phyloP scores from a whole-genome alignment of 2,113 vertebrate species.

The Buteo buteo region DNA sequence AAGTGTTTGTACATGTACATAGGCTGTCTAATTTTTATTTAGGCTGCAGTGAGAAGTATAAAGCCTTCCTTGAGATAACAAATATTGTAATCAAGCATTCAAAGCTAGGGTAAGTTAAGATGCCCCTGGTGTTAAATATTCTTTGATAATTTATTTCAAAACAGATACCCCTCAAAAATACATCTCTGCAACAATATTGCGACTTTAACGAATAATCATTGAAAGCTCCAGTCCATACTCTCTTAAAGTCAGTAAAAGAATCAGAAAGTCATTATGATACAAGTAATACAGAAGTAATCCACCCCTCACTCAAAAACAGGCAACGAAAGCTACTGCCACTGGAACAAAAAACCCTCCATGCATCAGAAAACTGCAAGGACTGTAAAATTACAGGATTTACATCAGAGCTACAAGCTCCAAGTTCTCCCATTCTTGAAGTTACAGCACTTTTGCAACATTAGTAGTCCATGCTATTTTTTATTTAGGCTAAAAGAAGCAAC shows the following conservation, averaged over 20 bases:
- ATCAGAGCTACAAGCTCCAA: neutral
- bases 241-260: neutral
- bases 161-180: neutral
- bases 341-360: neutral
- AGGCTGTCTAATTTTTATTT: neutral
- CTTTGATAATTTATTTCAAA: neutral
- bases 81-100: neutral
- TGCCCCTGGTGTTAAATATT: neutral
- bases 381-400: neutral
- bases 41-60: neutral
- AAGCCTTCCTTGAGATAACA: neutral
- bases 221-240: neutral
- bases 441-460: neutral
- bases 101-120: neutral
- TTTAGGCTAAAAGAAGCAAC: neutral
- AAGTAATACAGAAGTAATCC: neutral
- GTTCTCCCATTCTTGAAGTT: neutral
- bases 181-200: fast-evolving
- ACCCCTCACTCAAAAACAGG: neutral
- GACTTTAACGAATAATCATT: neutral
- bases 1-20: neutral
- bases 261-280: neutral
- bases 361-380: neutral
- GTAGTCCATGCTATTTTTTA: neutral
- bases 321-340: neutral